Percentiles rank a stretch among this genome's conserved stretches.
Conservation (phyloP, 2,888 invertebrate species). For the Drosophila rubida region DNA sequence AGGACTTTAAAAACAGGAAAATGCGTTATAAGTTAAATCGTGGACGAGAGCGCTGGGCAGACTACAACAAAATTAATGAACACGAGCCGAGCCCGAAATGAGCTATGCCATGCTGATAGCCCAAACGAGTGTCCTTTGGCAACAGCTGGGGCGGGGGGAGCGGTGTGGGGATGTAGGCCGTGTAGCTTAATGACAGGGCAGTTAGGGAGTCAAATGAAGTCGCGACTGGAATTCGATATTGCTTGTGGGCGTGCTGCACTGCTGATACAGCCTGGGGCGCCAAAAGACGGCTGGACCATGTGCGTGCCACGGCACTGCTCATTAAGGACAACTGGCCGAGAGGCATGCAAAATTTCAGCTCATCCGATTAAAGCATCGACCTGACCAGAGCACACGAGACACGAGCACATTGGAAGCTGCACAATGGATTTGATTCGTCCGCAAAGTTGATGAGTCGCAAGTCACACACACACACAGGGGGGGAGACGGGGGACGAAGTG, state of each 20-base stretch:
- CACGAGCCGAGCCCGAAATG: conserved; percentile 34
- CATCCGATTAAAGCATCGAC: conserved; percentile 9
- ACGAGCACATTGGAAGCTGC: not conserved
- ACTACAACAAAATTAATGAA: conserved; percentile 68
- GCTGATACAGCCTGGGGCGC: conserved; percentile 18
- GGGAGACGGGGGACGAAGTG: too few species aligned
- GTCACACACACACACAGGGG: conserved; percentile 15
- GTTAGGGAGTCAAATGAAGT: conserved; percentile 71
- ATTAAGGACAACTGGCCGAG: conserved; percentile 19
- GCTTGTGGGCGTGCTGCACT: conserved; percentile 21
- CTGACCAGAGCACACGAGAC: not conserved
- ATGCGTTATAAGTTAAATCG: conserved; percentile 8
- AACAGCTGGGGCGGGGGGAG: not conserved
- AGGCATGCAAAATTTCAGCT: conserved; percentile 17
- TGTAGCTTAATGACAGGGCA: conserved; percentile 65
- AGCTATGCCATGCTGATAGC: conserved; percentile 41
- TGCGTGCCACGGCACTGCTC: conserved; percentile 21
- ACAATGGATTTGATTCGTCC: not conserved
- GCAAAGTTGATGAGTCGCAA: conserved; percentile 11
- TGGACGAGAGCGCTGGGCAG: conserved; percentile 15
- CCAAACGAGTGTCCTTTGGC: conserved; percentile 54
- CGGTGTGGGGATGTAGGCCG: not conserved
- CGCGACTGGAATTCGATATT: conserved; percentile 75
- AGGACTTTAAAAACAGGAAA: conserved; percentile 20
- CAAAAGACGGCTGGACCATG: not conserved